Evolutionary conservation across 1,140 invertebrate species (phyloP), one percentile per base, ranked within the genome.

Genomic region (Prorops nasuta): DNA sequence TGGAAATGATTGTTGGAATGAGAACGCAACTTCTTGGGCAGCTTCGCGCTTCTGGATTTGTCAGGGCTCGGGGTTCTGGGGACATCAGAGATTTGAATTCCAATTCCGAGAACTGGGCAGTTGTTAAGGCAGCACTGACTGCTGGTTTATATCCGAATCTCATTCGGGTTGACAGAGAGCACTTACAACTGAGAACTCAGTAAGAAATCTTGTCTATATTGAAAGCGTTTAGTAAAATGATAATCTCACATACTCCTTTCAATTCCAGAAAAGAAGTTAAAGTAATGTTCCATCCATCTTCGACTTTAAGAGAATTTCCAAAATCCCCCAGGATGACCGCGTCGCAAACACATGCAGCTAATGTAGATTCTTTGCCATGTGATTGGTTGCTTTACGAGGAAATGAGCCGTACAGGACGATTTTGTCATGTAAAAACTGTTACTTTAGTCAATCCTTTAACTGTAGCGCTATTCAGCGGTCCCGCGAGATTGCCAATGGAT

Each of bases 111-210:
- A 92, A 90, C 72, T 97, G 94, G 93, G 84, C 90, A 12, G 83
- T 96, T 10, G 88, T 98, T 0, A 98, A 97, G 74, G 94, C 92
- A 2, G 90, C 91, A 3, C 67, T 98, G 3, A 85, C 86, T 39
- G 88, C 87, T 19, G 94, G 93, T 2, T 77, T 91, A 19, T 97
- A 96, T 79, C 94, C 94, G 0, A 92, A 94, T 63, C 73, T 97
- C 18, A 89, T 91, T 34, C 79, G 86, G 32, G 79, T 86, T 7
- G 84, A 87, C 62, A 60, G 82, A 21, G 78, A 84, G 42, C 79
- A 81, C 45, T 68, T 67, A 28, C 79, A 80, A 44, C 59, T 86
- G 3, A 73, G 82, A 51, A 84, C 84, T n/a, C 79, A 83, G 83
- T 85, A 72, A 74, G 80, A 77, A 40, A 56, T 41, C 38, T 54